These are phyloP conservation scores for Tinea trinotella DNA, from an alignment of 2,888 invertebrate genomes.

Conservation along the genomic window DNA sequence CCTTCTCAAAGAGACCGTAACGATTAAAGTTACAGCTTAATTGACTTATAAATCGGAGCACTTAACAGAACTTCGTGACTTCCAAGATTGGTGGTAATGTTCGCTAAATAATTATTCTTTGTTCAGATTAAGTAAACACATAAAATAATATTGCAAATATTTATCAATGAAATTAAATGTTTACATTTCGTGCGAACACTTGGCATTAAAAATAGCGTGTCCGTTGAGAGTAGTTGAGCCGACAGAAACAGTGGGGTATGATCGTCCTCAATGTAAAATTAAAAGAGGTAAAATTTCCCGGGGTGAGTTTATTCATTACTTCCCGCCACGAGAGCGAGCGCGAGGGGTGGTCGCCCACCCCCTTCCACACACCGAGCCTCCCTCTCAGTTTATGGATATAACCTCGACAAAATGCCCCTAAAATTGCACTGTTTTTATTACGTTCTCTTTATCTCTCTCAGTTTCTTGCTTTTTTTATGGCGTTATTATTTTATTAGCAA, in stretches of 20 bases:
- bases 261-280: slow-evolving; percentile 53
- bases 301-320: slow-evolving; percentile 71
- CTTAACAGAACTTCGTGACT: not conserved
- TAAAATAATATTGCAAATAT: too few relatives aligned
- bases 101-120: not conserved
- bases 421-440: slow-evolving; percentile 73
- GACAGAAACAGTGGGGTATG: slow-evolving; percentile 28
- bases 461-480: slow-evolving; percentile 66
- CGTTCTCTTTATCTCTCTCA: slow-evolving; percentile 69
- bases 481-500: slow-evolving; percentile 65
- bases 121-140: not conserved
- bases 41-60: not conserved
- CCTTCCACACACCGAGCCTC: slow-evolving; percentile 33
- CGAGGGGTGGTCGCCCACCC: slow-evolving; percentile 28
- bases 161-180: not conserved
- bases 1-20: not conserved
- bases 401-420: slow-evolving; percentile 73
- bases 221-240: slow-evolving; percentile 14
- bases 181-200: not conserved
- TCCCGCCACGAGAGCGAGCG: slow-evolving; percentile 43
- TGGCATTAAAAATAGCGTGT: not conserved
- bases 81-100: not conserved
- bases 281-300: slow-evolving; percentile 57
- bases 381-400: slow-evolving; percentile 69
- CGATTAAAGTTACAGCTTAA: not conserved